Percentiles rank a stretch among this genome's conserved stretches.
Conservation (phyloP, 1,140 invertebrate genomes). For the Zaprionus taronus region DNA sequence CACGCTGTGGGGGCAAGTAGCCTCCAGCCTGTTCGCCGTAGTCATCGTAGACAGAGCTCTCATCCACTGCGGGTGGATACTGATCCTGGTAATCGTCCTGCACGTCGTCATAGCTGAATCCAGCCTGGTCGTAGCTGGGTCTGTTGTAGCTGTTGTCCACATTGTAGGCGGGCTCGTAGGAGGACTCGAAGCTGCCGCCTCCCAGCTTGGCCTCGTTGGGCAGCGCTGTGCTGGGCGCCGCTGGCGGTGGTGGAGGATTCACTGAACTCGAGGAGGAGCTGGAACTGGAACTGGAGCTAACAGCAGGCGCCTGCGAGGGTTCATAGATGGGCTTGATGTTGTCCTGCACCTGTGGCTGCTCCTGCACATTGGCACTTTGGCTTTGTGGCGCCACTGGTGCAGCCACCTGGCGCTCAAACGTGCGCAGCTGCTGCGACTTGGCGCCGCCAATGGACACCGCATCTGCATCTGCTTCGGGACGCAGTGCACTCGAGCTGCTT, state of each 20-base stretch:
- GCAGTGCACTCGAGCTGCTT: constrained; percentile 13
- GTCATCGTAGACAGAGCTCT: constrained; percentile 64
- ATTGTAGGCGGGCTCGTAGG: constrained; percentile 53
- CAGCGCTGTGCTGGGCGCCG: background rate
- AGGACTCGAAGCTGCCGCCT: constrained; percentile 35
- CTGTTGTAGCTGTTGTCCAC: constrained; percentile 59
- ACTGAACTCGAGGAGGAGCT: constrained; percentile 18
- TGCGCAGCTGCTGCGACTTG: constrained; percentile 60
- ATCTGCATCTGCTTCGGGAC: constrained; percentile 42
- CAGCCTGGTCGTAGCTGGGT: constrained; percentile 61
- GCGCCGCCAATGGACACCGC: constrained; percentile 51
- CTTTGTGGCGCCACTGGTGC: constrained; percentile 47
- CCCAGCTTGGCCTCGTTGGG: constrained; percentile 40
- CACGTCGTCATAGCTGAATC: constrained; percentile 66
- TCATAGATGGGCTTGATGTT: constrained; percentile 70
- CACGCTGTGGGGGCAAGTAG: constrained; percentile 61
- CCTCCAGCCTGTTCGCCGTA: constrained; percentile 59
- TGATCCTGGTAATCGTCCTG: constrained; percentile 73
- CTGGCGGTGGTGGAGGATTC: constrained; percentile 1
- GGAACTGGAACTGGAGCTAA: constrained; percentile 16
- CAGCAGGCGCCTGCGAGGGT: constrained; percentile 26
- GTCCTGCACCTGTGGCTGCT: constrained; percentile 32
- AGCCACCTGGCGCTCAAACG: constrained; percentile 77
- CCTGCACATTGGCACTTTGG: constrained; percentile 60
- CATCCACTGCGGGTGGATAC: constrained; percentile 71